Conservation (phyloP, 1,140 invertebrate genomes). For the Trachymyrmex septentrionalis region DNA sequence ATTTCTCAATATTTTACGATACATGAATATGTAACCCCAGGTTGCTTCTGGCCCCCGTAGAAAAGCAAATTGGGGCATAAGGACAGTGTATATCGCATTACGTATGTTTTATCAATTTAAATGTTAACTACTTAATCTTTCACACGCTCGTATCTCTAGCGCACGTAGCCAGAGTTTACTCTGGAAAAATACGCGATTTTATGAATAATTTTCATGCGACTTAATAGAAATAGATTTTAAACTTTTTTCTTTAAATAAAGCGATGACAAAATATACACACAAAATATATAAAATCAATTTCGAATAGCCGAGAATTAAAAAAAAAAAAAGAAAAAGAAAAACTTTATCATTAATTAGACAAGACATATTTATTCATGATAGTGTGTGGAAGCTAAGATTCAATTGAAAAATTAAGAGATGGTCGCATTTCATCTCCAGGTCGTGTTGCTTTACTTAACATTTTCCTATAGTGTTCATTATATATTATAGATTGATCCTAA, state of each 20-base stretch:
- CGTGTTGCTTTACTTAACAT: conserved; percentile 61
- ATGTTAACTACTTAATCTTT: conserved; percentile 43
- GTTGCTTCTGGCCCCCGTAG: conserved; percentile 78
- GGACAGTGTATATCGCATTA: conserved; percentile 79
- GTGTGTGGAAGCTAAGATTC: conserved; percentile 76
- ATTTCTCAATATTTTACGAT: conserved; percentile 74
- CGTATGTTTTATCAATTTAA: conserved; percentile 70
- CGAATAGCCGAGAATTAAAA: neutral
- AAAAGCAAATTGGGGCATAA: conserved; percentile 80
- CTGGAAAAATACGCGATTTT: conserved; percentile 51
- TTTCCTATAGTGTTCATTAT: conserved; percentile 57
- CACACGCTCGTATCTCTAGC: conserved; percentile 5
- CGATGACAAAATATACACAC: neutral
- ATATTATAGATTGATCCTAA: conserved; percentile 70
- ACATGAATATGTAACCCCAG: conserved; percentile 80
- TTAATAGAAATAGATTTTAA: conserved; percentile 28
- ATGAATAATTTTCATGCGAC: conserved; percentile 41
- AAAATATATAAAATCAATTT: conserved; percentile 21
- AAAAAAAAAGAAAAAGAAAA: conserved; percentile 34
- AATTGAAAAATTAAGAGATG: conserved; percentile 78
- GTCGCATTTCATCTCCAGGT: conserved; percentile 84
- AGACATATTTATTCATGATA: conserved; percentile 77
- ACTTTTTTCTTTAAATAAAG: conserved; percentile 53
- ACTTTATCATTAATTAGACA: conserved; percentile 71
- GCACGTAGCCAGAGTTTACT: conserved; percentile 27